These are phyloP conservation scores for Coreius guichenoti DNA, from an alignment of 2,797 vertebrate genomes.

Conservation along the genomic window DNA sequence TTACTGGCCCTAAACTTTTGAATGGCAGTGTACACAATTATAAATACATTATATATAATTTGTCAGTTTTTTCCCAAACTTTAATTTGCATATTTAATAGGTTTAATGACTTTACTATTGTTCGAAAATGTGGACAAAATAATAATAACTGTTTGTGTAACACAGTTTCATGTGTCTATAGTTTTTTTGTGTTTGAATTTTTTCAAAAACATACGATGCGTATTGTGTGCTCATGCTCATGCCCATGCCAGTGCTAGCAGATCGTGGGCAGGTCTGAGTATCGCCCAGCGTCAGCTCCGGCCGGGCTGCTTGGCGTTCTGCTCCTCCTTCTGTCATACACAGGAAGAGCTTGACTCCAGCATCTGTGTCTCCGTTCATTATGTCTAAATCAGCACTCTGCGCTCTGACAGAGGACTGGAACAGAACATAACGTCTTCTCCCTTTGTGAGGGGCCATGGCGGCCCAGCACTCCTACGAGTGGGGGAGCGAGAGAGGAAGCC, in stretches of 20 bases:
- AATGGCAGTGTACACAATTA: not conserved
- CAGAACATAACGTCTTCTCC: constrained; percentile 17
- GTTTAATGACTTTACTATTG: not conserved
- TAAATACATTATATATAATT: not conserved
- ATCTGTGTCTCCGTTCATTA: constrained; percentile 81
- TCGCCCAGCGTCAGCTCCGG: constrained; percentile 76
- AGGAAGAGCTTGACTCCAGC: constrained; percentile 76
- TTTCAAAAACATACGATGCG: constrained; percentile 33
- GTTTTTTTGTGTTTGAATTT: not conserved
- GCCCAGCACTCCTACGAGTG: constrained; percentile 61
- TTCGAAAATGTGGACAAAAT: not conserved
- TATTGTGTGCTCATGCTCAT: constrained; percentile 67
- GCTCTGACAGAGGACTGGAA: constrained; percentile 65
- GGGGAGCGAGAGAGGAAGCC: constrained; percentile 13
- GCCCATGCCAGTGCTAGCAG: constrained; percentile 71
- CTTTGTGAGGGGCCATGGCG: constrained; percentile 66
- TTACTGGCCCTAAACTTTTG: not conserved
- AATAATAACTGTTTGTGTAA: not conserved
- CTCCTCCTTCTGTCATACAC: constrained; percentile 80
- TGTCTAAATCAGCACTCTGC: constrained; percentile 82
- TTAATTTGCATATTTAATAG: not conserved
- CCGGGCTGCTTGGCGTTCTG: constrained; percentile 76
- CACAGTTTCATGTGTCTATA: not conserved
- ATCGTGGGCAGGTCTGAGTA: constrained; percentile 76
- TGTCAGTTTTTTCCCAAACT: not conserved